Conservation (phyloP, 2,113 vertebrate species). For the Halichoerus grypus region DNA sequence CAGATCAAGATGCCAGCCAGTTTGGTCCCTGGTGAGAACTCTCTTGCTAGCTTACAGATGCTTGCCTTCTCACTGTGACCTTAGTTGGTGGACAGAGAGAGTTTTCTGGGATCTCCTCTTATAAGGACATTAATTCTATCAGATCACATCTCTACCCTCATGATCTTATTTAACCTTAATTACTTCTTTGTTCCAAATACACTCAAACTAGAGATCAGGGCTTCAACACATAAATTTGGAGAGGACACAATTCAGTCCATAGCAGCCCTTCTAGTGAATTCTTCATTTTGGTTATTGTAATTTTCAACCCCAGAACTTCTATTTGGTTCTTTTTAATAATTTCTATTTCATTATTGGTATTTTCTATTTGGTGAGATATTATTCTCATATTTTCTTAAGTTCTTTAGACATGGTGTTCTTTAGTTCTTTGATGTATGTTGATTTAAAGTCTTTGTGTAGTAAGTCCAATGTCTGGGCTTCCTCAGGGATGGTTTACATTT, state of each 20-base stretch:
- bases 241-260: neutral
- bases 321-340: neutral
- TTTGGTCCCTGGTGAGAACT: neutral
- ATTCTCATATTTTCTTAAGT: slow-evolving; percentile 22
- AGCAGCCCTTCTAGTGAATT: neutral
- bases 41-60: neutral
- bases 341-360: neutral
- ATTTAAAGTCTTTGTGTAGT: neutral
- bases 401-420: neutral
- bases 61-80: neutral
- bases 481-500: neutral
- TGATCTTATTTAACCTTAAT: neutral
- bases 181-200: neutral
- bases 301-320: neutral
- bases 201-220: neutral
- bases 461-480: neutral
- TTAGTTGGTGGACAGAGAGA: neutral
- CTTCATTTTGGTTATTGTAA: neutral
- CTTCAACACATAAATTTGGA: neutral
- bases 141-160: neutral
- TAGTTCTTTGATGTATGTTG: neutral
- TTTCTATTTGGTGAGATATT: neutral
- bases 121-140: neutral
- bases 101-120: neutral
- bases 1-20: neutral